Evolutionary conservation across 2,888 invertebrate species (phyloP).

Genomic region (Protophormia terraenovae): DNA sequence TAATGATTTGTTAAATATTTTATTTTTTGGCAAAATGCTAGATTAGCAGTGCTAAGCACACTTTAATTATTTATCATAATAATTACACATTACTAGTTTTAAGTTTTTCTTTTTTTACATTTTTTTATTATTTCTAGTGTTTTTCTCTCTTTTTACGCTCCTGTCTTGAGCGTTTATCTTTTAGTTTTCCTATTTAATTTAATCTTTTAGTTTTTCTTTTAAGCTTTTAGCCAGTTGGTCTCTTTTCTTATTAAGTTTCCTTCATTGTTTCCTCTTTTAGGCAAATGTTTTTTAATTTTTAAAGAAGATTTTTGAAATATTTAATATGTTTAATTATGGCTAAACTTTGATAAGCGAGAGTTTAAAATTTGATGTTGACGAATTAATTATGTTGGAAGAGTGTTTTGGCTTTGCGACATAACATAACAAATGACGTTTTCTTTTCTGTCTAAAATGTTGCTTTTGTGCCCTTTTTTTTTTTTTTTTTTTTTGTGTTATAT

Average conservation of each 20-base stretch:
- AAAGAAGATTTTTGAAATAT: background rate
- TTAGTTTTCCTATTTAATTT: conserved; percentile 29
- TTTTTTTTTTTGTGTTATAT: no score
- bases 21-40: conserved; percentile 77
- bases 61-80: conserved; percentile 49
- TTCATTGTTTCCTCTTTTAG: no score
- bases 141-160: background rate
- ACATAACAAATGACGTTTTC: no score
- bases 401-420: background rate
- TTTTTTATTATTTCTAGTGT: background rate
- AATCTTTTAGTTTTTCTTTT: conserved; percentile 25
- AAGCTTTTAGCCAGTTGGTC: conserved; percentile 39
- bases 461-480: no score
- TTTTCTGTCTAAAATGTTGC: no score
- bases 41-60: conserved; percentile 70
- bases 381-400: background rate
- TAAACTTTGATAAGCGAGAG: conserved; percentile 31
- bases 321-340: conserved; percentile 10
- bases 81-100: conserved; percentile 23
- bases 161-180: conserved; percentile 5
- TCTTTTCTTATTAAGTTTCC: conserved; percentile 39
- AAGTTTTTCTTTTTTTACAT: conserved; percentile 11
- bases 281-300: conserved; percentile 25
- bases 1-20: conserved; percentile 78
- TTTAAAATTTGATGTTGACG: background rate